Conservation (phyloP, 2,888 invertebrate genomes). For the Noctua comes region DNA sequence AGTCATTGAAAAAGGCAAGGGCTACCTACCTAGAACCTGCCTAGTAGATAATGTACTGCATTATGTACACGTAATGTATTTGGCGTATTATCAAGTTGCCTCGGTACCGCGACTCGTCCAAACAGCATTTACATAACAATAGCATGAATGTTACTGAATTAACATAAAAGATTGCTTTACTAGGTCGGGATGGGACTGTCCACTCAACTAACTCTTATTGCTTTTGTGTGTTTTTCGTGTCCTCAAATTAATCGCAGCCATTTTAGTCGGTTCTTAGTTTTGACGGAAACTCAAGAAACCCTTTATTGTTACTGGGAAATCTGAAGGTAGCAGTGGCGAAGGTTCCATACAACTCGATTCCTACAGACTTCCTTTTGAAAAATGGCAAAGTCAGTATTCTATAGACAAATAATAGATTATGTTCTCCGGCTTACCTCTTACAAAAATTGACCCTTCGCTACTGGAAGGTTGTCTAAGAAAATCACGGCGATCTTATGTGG, state of each 20-base stretch:
- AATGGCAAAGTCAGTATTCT: too few species aligned
- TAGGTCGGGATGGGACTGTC: conserved; percentile 76
- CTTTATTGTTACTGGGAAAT: not conserved
- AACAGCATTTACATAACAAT: conserved; percentile 84
- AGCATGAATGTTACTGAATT: conserved; percentile 78
- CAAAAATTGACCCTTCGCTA: too few species aligned
- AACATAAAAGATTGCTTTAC: conserved; percentile 83
- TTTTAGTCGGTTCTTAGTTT: not conserved
- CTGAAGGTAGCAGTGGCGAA: not conserved
- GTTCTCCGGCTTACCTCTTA: too few species aligned
- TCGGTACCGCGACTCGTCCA: conserved; percentile 62
- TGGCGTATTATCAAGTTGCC: conserved; percentile 64
- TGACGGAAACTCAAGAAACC: not conserved
- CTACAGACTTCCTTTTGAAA: too few species aligned
- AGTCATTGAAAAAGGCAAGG: conserved; percentile 29
- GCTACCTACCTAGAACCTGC: conserved; percentile 12
- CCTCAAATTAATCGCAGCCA: conserved; percentile 23
- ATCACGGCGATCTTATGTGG: not conserved
- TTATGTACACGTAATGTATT: conserved; percentile 61
- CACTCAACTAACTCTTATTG: conserved; percentile 50
- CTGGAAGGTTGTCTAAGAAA: not conserved
- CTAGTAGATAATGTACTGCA: conserved; percentile 39
- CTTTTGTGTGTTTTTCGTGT: conserved; percentile 33
- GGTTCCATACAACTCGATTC: too few species aligned
- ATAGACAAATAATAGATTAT: too few species aligned